Base-by-base conservation (phyloP, 92 coral and sea anemone genomes). In the Ricordea florida region DNA sequence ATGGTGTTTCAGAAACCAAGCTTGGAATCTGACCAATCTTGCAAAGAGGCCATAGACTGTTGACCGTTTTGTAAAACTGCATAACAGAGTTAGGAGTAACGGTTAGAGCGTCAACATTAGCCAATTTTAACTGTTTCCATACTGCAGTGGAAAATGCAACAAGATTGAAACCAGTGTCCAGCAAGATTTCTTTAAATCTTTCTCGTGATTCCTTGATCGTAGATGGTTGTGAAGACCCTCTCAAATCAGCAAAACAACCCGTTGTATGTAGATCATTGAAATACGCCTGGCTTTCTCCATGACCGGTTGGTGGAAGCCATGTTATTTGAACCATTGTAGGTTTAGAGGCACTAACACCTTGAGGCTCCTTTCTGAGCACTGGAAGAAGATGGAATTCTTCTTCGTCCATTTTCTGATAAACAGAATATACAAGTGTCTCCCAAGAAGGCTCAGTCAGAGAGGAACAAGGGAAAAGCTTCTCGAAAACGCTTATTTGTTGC, bases 161-260 rank as follows among this genome's bases (percentile, higher is more conserved):
- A 10, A 91, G 66, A 26, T 72, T 85, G 33, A 87, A 68, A 20
- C 84, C 89, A 9, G 79, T 60, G 16, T 58, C 76, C 15, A 91
- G 74, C 21, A 90, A 79, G 24, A 78, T 6, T 10, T 27, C 25
- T 27, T 18, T 24, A 58, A 23, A 34, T 16, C 3, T 11, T 14
- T 16, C 33, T 3, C 7, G 18, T 10, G 1, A 0, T 37, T 38
- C 27, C 6, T n/a, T n/a, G n/a, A n/a, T n/a, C n/a, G n/a, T n/a
- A n/a, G n/a, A n/a, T n/a, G n/a, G n/a, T n/a, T n/a, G n/a, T n/a
- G n/a, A n/a, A n/a, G n/a, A n/a, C n/a, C n/a, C n/a, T n/a, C n/a
- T n/a, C n/a, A n/a, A n/a, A n/a, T n/a, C n/a, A n/a, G n/a, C n/a
- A n/a, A n/a, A n/a, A n/a, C n/a, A n/a, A n/a, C n/a, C n/a, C n/a